Evolutionary conservation across 2,888 invertebrate genomes (phyloP), one percentile per base, ranked within the genome.

Genomic region (Drosophila maculinotata): DNA sequence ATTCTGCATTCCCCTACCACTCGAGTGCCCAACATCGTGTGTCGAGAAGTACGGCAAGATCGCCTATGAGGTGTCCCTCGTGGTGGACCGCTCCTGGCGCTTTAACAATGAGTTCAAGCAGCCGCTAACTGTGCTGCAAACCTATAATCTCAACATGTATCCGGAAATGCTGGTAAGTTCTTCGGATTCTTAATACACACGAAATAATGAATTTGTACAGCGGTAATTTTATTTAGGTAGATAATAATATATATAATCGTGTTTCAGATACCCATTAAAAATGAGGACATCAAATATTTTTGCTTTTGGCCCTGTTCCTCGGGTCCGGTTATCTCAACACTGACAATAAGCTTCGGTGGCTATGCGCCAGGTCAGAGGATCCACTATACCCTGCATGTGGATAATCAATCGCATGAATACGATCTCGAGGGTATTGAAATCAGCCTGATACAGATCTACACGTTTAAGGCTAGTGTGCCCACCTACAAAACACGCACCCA

Each of bases 101-200:
- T 95, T 95, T 90, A 82, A 90, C 31, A 89, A 88, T 56, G 68
- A 70, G 1, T 89, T 81, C 28, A 79, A 76, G 14, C 79, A 80
- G 33, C 80, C 88, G 0, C 95, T 97, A 79, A 96, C 95, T 17
- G 94, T 97, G 9, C 93, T 96, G 45, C 94, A 95, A 69, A 93
- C 94, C 4, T 92, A 96, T 74, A 96, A 97, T 91, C 93, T 97
- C 60, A 97, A 97, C 91, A 92, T 93, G 76, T 93, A 94, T 89
- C 92, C 94, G 4, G 93, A 93, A 60, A 93, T 94, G 60, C 93
- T 93, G 91, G 95, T 95, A 92, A 90, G 90, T 63, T 20, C 20
- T 20, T 20, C 4, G 4, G 2, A 20, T 20, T 20, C 20, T 4
- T 4, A 36, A 36, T 17, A 38, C 6, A n/a, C 15, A 1, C n/a